phyloP scores from a whole-genome alignment of 2,797 vertebrate species.

The Myotis daubentonii region DNA sequence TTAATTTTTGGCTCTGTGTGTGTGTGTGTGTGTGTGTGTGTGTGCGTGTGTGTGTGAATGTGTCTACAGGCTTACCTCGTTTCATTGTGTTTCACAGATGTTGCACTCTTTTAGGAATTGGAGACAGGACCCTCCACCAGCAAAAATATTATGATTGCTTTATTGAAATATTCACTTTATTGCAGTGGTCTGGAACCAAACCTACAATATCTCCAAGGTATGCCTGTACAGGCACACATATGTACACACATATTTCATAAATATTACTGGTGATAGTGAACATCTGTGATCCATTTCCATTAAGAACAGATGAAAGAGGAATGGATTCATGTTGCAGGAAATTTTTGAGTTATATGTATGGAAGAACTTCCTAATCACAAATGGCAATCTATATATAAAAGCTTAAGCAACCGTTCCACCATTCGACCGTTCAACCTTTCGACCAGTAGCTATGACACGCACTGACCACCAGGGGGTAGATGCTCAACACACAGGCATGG shows the following conservation, averaged over 20 bases:
- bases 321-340: not conserved
- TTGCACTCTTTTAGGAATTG: not conserved
- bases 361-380: slow-evolving; percentile 9
- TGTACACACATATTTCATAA: not conserved
- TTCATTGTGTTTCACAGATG: not conserved
- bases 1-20: not conserved
- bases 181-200: not conserved
- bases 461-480: no score
- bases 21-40: not conserved
- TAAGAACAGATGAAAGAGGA: slow-evolving; percentile 5
- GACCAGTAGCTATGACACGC: no score
- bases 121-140: not conserved
- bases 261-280: slow-evolving; percentile 14
- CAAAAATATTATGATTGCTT: not conserved
- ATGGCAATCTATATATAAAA: not conserved
- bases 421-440: no score
- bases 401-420: no score
- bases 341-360: not conserved
- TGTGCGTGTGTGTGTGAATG: not conserved
- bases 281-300: slow-evolving; percentile 6
- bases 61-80: not conserved
- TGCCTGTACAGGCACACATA: not conserved
- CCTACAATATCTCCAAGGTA: not conserved
- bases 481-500: no score
- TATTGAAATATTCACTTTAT: not conserved